Base-by-base conservation (phyloP, 1,140 invertebrate genomes). In the Scylla paramamosain region DNA sequence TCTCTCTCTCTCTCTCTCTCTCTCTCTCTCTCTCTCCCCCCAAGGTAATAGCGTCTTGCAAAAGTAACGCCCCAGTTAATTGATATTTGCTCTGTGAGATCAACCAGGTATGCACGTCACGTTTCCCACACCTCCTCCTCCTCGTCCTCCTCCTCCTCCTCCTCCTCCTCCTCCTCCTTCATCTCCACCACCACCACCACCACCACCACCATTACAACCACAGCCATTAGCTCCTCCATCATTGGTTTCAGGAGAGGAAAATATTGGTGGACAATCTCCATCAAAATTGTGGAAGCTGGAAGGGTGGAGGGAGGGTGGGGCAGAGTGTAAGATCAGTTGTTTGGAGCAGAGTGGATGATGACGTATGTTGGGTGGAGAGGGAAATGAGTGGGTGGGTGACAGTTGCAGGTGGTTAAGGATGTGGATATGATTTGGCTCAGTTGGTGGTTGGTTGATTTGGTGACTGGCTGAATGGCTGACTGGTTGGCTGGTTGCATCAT, bases 11-110 rank as follows among this genome's bases (percentile, higher is more conserved):
- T 59, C 52, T 59, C 52, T 59, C 52, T 59, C 90, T 92, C 91
- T 92, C 91, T 92, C 91, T 92, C 91, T 92, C 91, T 92, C 91
- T 77, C 52, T 77, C 52, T 92, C 91, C 77, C 91, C 14, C 91
- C n/a, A 10, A 90, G 29, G 32, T 88, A 10, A 7, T 32, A 31
- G 32, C 7, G 32, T 6, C 28, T 2, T 14, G 16, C 31, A 14
- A 2, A 77, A 20, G 67, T n/a, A n/a, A 25, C 67, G 2, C 67
- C 20, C 25, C 6, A n/a, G 52, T 77, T 77, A 77, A 77, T 77
- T 77, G 8, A n/a, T n/a, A 77, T 77, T 77, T 77, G 20, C 20
- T 16, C 6, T 77, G 67, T 77, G 67, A 20, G 67, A 77, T 46
- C 46, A 67, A 14, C 8, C 6, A 10, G 46, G 25, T 59, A 91